These are phyloP conservation scores for Meda fulgida DNA, from an alignment of 2,797 vertebrate genomes.

Conservation along the genomic window DNA sequence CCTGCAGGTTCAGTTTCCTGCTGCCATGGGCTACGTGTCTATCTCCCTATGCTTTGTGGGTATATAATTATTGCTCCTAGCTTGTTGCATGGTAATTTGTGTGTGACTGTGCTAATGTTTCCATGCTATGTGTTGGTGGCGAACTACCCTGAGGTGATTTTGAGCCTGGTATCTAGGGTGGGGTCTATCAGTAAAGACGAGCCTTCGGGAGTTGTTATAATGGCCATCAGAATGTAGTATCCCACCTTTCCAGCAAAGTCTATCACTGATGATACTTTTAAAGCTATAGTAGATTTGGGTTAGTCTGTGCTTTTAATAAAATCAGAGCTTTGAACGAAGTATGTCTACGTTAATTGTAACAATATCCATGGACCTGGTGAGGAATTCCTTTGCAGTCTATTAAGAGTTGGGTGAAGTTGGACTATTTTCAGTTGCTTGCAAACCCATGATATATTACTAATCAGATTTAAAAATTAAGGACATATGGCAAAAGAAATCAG, in stretches of 20 bases:
- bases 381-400: neutral
- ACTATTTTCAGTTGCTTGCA: too few relatives aligned
- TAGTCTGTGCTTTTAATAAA: neutral
- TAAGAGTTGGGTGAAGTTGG: neutral
- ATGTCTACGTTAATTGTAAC: neutral
- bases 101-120: neutral
- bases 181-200: neutral
- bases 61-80: neutral
- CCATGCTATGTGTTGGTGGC: neutral
- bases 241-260: neutral
- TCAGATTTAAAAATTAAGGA: neutral
- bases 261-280: too few relatives aligned
- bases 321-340: neutral
- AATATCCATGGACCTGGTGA: neutral
- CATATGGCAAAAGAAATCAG: neutral
- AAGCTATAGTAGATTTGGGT: neutral
- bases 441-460: neutral
- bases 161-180: neutral
- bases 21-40: neutral
- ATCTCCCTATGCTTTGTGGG: neutral
- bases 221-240: neutral
- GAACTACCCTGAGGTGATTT: slow-evolving; percentile 3
- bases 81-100: neutral
- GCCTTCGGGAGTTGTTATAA: neutral
- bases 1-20: neutral